Base-by-base conservation (phyloP, 2,797 vertebrate species). In the Sebastes nivosus region DNA sequence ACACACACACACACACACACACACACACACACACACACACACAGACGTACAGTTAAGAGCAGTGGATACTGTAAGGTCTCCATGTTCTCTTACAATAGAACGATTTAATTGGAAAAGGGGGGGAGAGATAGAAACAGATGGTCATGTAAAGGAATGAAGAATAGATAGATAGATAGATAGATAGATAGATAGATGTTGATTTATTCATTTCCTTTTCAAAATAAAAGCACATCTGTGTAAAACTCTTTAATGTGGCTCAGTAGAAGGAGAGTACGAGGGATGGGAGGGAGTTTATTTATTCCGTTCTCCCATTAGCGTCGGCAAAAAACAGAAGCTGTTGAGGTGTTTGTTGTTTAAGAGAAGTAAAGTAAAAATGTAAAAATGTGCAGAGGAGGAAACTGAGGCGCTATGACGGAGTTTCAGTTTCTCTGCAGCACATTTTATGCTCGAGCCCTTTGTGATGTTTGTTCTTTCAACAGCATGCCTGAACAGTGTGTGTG, bases 391-490 rank as follows among this genome's bases (percentile, higher is more conserved):
- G 55, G 30, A 25, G 60, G 58, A 66, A 70, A 54, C 46, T n/a
- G 27, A 59, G 25, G 20, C 46, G 66, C 58, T 8, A 50, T 11
- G 68, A 12, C 64, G 29, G 64, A 72, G 61, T 55, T 81, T 77
- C 65, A 30, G 36, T 50, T 70, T 79, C 74, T 83, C 79, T 82
- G 87, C 85, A 5, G 87, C 83, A 87, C 59, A 80, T 83, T 87
- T 88, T 16, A 50, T 79, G 65, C 57, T 83, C 5, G 1, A 83
- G 77, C n/a, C 65, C 81, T 87, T 79, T 93, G 80, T 91, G 86
- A 81, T 87, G 81, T 87, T 88, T 86, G 78, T 85, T 83, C 79
- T 81, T 81, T 71, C 68, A 72, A 71, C 63, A 81, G 77, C 71
- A 70, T 72, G 81, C 75, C 66, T 81, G 52, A 84, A 84, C 72